A percentile compares a stretch with the other conserved stretches of the same genome.
These are phyloP conservation scores for Megaceryle maxima DNA, from an alignment of 2,113 vertebrate genomes.

Conservation along the genomic window DNA sequence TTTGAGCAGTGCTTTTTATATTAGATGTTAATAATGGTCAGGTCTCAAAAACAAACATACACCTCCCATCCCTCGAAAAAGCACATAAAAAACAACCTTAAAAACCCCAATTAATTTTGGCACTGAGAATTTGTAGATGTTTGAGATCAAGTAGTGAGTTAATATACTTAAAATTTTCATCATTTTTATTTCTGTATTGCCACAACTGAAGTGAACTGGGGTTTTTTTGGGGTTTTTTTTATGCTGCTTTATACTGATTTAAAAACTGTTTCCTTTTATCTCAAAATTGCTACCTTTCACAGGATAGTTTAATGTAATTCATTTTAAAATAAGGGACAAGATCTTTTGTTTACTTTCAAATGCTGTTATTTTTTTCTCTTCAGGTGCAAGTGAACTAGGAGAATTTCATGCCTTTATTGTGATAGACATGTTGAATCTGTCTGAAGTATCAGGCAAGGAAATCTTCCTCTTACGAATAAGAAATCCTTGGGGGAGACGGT, in stretches of 20 bases:
- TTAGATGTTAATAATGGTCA: neutral
- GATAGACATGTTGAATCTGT: conserved; percentile 81
- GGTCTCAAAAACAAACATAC: neutral
- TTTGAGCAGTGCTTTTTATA: neutral
- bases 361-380: neutral
- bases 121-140: neutral
- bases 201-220: neutral
- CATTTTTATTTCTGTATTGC: neutral
- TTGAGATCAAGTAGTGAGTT: neutral
- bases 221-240: neutral
- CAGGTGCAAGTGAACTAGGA: conserved; percentile 80
- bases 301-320: neutral
- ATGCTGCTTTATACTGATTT: neutral
- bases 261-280: neutral
- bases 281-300: neutral
- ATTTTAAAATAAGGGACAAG: neutral
- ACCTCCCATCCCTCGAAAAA: rapidly evolving
- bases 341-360: neutral
- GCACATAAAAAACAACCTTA: neutral
- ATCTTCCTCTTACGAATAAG: conserved; percentile 84
- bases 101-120: neutral
- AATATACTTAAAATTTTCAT: neutral
- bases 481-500: conserved; percentile 94
- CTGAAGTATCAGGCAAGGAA: conserved; percentile 56
- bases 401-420: conserved; percentile 91